These are phyloP conservation scores for Muscina levida DNA, from an alignment of 2,888 invertebrate species.

Conservation along the genomic window DNA sequence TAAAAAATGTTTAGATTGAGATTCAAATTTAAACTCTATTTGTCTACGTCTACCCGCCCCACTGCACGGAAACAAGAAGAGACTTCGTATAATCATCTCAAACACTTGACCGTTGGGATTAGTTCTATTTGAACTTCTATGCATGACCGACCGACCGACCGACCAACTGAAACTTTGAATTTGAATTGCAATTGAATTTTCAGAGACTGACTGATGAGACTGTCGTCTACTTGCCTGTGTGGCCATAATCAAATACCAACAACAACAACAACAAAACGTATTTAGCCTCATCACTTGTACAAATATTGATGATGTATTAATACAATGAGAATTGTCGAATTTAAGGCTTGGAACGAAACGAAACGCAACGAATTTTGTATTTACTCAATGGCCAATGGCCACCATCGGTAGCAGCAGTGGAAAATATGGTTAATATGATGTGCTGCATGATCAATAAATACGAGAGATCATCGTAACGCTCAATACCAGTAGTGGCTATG, in stretches of 20 bases:
- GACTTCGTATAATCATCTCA: slow-evolving; percentile 75
- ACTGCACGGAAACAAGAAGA: no score
- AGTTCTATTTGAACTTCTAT: slow-evolving; percentile 78
- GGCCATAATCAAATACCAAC: slow-evolving; percentile 46
- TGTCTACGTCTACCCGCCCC: no score
- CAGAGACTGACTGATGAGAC: not conserved
- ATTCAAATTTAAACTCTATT: no score
- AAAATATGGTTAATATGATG: slow-evolving; percentile 52
- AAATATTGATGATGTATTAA: slow-evolving; percentile 63
- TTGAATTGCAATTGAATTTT: slow-evolving; percentile 16
- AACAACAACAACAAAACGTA: slow-evolving; percentile 23
- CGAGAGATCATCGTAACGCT: slow-evolving; percentile 1
- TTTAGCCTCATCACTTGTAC: slow-evolving; percentile 65
- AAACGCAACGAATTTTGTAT: slow-evolving; percentile 55
- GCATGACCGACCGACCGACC: no score
- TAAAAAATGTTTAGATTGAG: no score
- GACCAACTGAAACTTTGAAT: slow-evolving; percentile 40
- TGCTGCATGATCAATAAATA: slow-evolving; percentile 36
- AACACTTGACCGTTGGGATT: slow-evolving; percentile 78
- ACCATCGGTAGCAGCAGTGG: not conserved
- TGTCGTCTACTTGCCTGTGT: slow-evolving; percentile 45
- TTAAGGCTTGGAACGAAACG: slow-evolving; percentile 51
- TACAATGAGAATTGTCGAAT: slow-evolving; percentile 59
- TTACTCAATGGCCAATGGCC: slow-evolving; percentile 44
- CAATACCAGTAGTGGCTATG: slow-evolving; percentile 17